Evolutionary conservation across 1,140 invertebrate species (phyloP), one percentile per base, ranked within the genome.

Genomic region (Drosophila parvula): DNA sequence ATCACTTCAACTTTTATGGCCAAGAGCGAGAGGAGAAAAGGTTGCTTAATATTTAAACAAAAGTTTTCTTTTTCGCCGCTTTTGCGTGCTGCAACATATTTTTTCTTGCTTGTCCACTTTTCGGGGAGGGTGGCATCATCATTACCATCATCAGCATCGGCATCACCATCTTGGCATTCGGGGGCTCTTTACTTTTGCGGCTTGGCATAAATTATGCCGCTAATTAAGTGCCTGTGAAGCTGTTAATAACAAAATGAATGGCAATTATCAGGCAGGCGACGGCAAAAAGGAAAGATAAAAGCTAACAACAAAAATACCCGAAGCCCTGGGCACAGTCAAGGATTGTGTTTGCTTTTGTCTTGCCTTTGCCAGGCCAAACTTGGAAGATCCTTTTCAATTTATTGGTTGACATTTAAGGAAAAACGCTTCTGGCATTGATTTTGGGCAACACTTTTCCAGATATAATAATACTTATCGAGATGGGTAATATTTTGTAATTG

Each of bases 41-140:
- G 55, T 27, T 69, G 62, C 63, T 85, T 85, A 75, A 81, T 81
- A 86, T 81, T 70, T 85, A 86, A 85, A 81, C 82, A 86, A 85
- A 75, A 67, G 64, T 78, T 77, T 50, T 32, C 9, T 56, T 36
- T 47, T 60, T 27, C 34, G 16, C 28, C 51, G 44, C 51, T 73
- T 47, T 47, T 69, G 44, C 32, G 41, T 38, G 45, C 43, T 59
- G 74, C 58, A 78, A 53, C 74, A 71, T 55, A 63, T 71, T 78
- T 59, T 70, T 56, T 53, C 36, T 44, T 44, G 64, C 34, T 36
- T 79, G 61, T 50, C 76, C 56, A 62, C 79, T 83, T 76, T 67
- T 68, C 47, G 59, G 61, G 32, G 56, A n/a, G n/a, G 32, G 53
- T 16, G 57, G 48, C 44, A 51, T 41, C 18, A 60, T 30, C 53